These are phyloP conservation scores for Sylvia borin DNA, from an alignment of 2,797 vertebrate species.

Conservation along the genomic window DNA sequence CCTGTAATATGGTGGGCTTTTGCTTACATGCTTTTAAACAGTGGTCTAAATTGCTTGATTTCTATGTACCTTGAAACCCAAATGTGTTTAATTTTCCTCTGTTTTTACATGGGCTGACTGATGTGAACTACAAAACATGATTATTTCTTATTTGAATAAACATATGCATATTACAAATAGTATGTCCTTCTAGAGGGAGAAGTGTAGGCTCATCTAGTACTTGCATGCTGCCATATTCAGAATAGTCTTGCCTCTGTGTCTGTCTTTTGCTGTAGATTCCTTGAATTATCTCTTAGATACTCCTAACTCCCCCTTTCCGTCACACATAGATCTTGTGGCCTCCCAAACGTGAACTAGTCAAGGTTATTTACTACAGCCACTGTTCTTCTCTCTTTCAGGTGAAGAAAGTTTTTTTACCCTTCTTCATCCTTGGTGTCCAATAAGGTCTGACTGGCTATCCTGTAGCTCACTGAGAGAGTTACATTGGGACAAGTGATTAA, in stretches of 20 bases:
- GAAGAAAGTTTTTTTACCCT: not conserved
- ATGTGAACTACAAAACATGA: not conserved
- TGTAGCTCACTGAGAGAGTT: not conserved
- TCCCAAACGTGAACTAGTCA: not conserved
- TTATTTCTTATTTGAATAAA: not conserved
- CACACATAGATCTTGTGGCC: not conserved
- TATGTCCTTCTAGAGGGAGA: not conserved
- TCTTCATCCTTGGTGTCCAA: accelerated
- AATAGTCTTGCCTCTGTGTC: not conserved
- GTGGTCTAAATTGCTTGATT: not conserved
- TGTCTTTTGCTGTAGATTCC: not conserved
- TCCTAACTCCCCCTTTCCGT: not conserved
- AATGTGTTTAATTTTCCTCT: not conserved
- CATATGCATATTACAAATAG: not conserved
- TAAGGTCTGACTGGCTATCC: not conserved
- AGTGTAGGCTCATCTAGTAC: not conserved
- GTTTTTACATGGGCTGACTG: not conserved
- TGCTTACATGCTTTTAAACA: not conserved
- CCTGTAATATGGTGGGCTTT: not conserved
- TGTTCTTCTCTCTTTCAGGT: not conserved
- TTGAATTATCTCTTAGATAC: not conserved
- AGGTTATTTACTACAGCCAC: not conserved
- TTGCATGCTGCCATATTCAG: not conserved
- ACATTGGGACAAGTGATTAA: not conserved
- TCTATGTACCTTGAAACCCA: not conserved